A percentile compares a stretch with the other conserved stretches of the same genome.
Conservation (phyloP, 2,113 vertebrate genomes). For the Sterna hirundo region DNA sequence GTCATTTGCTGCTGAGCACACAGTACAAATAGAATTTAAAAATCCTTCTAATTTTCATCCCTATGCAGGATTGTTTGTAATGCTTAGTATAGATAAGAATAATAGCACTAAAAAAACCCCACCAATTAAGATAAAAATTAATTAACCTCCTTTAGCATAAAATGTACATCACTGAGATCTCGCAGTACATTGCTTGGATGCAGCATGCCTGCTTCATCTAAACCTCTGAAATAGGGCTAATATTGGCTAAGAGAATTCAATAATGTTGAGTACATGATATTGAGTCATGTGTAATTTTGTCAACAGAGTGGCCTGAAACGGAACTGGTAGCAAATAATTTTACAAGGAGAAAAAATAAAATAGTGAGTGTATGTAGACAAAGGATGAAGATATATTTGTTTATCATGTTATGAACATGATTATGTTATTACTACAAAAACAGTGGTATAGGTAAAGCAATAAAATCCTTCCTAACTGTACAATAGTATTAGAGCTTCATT, state of each 20-base stretch:
- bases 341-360: neutral
- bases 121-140: neutral
- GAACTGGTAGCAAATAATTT: neutral
- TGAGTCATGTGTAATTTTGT: neutral
- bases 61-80: neutral
- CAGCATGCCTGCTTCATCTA: neutral
- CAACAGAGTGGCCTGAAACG: neutral
- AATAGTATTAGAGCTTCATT: neutral
- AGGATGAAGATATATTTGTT: neutral
- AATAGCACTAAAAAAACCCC: neutral
- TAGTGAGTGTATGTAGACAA: neutral
- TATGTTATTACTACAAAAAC: neutral
- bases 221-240: neutral
- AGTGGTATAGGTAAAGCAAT: neutral
- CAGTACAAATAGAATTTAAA: neutral
- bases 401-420: neutral
- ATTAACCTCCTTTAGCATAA: neutral
- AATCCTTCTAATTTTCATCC: neutral
- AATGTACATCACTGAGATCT: neutral
- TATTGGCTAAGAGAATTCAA: neutral
- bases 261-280: fast-evolving
- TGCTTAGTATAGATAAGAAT: neutral
- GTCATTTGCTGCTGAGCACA: neutral
- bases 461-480: neutral
- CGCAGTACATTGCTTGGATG: neutral